Evolutionary conservation across 1,140 invertebrate genomes (phyloP), one percentile per base, ranked within the genome.

Genomic region (Carposina sasakii): DNA sequence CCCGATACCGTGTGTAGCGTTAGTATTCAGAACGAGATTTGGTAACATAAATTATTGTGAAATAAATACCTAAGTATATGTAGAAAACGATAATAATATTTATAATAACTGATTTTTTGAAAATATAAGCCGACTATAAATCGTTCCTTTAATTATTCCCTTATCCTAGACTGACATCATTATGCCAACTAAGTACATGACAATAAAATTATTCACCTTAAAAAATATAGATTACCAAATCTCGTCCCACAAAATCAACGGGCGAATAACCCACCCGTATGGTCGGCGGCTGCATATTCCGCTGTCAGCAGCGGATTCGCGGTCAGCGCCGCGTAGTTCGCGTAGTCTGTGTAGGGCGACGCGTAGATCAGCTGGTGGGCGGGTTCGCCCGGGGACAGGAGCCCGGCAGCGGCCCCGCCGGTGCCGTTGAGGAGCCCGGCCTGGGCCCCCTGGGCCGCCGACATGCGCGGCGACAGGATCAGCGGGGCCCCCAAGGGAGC

Each of bases 211-310:
- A n/a, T n/a, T n/a, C n/a, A n/a, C n/a, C n/a, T n/a, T n/a, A n/a
- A n/a, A n/a, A n/a, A n/a, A n/a, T n/a, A n/a, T n/a, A n/a, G 62
- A 64, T 71, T 72, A 73, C 67, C 67, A 70, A 76, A 76, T 56
- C 52, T 48, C 60, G 53, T 52, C 9, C 36, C 34, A 31, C 57
- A 23, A 57, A 37, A 67, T 88, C 81, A 89, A 85, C 91, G 92
- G 88, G 92, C 92, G 90, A 94, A 94, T 84, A 94, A 96, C 94
- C 94, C 95, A 96, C 95, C 95, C 90, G 94, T 93, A 90, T 95
- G 93, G 88, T 96, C 94, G 48, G 90, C 88, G 68, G 90, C 87
- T 62, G 93, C 90, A 87, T 96, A 96, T 75, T 95, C 94, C 12
- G 81, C 83, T 63, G 93, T 92, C 65, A 95, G 89, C 59, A 96